Base-by-base conservation (phyloP, 2,888 invertebrate species). In the Parnassius mnemosyne region DNA sequence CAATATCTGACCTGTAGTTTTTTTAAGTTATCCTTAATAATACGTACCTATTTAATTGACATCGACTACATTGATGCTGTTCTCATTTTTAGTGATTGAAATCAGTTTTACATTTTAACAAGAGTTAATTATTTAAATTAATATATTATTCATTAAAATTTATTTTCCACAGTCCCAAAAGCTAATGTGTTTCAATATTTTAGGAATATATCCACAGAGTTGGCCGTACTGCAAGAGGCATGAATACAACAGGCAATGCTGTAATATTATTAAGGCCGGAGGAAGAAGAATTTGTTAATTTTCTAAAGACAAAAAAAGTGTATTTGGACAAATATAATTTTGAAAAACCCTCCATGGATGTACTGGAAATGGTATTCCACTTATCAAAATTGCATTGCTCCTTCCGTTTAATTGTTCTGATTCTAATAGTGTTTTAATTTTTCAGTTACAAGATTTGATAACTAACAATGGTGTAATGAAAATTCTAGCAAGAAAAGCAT, bases 131-230 rank as follows among this genome's bases (percentile, higher is more conserved):
- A 20, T 20, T 20, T 2, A 20, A 20, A 20, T 20, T 34, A 34
- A 34, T 34, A 34, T 34, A n/a, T 34, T 34, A 5, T 34, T 34
- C 34, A 34, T 34, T 34, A 7, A 34, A 34, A 5, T 34, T 34
- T 7, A 34, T 34, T 34, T 34, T 34, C 34, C 34, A 5, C 7
- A 34, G 34, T 34, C 34, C 0, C 34, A 34, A 7, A 34, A 7
- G 50, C 11, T 51, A 20, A 20, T 7, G 43, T 61, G 43, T 61
- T 25, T 25, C 49, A 57, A 43, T 62, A 53, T 64, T 86, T 41
- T 78, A 97, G 94, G 99, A 99, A 92, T 99, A 99, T 80, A 99
- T 99, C 77, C 99, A 99, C 89, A 93, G 99, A 74, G 98, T 99
- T 20, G 99, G 99, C 16, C 94, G 99, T 76, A 99, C 99, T 11